Conservation (phyloP, 2,888 invertebrate genomes). For the Tinea trinotella region DNA sequence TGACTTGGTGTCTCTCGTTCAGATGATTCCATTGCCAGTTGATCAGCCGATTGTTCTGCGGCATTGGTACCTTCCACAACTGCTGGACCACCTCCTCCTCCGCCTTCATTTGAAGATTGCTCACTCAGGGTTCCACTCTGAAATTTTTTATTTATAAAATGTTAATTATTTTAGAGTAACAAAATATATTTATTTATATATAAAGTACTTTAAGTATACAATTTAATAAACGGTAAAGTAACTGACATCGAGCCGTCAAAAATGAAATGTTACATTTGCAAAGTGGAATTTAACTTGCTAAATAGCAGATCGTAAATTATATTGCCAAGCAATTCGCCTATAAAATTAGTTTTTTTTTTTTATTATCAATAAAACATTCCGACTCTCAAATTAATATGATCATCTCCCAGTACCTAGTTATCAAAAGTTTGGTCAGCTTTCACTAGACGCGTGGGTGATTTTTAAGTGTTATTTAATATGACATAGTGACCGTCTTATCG, state of each 20-base stretch:
- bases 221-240: background rate
- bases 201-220: background rate
- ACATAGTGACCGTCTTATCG: conserved; percentile 43
- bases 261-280: conserved; percentile 11
- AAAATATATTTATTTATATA: background rate
- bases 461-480: conserved; percentile 54
- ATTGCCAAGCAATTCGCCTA: conserved; percentile 4
- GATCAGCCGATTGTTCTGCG: conserved; percentile 74
- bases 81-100: conserved; percentile 67
- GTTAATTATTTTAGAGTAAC: background rate
- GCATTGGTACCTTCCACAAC: conserved; percentile 70
- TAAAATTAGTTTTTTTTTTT: conserved; percentile 3
- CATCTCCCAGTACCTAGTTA: background rate
- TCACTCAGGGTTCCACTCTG: conserved; percentile 58
- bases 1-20: conserved; percentile 74
- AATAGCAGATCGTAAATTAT: conserved; percentile 12
- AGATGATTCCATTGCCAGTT: conserved; percentile 80
- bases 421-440: conserved; percentile 33
- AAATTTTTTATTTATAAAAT: conserved; percentile 25
- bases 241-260: background rate
- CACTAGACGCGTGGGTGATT: conserved; percentile 44
- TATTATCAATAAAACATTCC: conserved; percentile 6
- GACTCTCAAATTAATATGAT: background rate
- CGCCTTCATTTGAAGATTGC: conserved; percentile 62
- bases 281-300: background rate